These are phyloP conservation scores for Bucorvus abyssinicus DNA, from an alignment of 2,797 vertebrate genomes.

Conservation along the genomic window DNA sequence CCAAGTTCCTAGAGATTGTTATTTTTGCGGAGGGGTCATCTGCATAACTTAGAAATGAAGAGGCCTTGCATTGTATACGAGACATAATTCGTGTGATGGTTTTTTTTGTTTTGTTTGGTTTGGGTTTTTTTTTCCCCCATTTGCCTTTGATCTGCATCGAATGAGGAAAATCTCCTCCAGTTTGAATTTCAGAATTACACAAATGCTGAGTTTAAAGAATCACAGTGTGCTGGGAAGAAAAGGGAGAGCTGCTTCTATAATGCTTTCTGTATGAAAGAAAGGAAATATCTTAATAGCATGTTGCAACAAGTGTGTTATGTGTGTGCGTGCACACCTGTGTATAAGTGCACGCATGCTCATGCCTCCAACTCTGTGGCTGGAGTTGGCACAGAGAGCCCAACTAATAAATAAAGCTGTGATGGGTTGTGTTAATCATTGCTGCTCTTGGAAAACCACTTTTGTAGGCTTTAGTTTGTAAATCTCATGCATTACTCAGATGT, in stretches of 20 bases:
- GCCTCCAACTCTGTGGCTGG: constrained; percentile 47
- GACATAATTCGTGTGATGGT: background rate
- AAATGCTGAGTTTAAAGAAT: background rate
- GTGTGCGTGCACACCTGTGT: background rate
- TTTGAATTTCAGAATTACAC: background rate
- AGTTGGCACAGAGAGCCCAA: constrained; percentile 10
- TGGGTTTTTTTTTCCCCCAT: background rate
- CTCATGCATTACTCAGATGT: constrained; percentile 22
- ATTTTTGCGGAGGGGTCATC: constrained; percentile 43
- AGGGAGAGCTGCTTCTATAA: background rate
- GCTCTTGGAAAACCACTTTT: constrained; percentile 26
- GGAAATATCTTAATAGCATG: background rate
- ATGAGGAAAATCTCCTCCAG: background rate
- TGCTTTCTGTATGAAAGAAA: background rate
- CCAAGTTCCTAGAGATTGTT: constrained; percentile 49
- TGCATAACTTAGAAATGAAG: constrained; percentile 45
- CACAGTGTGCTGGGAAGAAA: background rate
- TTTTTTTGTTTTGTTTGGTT: background rate
- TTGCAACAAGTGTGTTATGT: background rate
- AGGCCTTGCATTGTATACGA: constrained; percentile 22
- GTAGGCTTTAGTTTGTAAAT: constrained; percentile 35
- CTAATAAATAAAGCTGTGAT: constrained; percentile 28
- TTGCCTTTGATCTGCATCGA: constrained; percentile 40
- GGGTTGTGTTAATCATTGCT: constrained; percentile 49
- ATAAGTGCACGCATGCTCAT: background rate